Conservation (phyloP, 2,113 vertebrate genomes). For the Sisor rabdophorus region DNA sequence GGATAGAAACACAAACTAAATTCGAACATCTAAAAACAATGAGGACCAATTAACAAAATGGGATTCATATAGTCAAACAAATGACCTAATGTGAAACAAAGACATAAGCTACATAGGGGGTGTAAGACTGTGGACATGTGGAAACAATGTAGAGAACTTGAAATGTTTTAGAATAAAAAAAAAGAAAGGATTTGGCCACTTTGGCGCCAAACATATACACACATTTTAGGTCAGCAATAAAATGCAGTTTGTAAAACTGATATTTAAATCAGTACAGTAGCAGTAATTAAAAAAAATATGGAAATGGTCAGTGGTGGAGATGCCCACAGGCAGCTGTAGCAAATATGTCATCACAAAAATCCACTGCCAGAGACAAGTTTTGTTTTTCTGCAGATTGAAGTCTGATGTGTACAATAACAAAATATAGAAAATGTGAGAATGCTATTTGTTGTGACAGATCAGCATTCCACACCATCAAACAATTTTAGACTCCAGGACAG, state of each 20-base stretch:
- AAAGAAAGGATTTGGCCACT: background rate
- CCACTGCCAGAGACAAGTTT: background rate
- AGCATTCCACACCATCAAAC: no score
- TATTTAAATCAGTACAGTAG: background rate
- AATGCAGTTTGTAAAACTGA: background rate
- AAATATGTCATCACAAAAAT: background rate
- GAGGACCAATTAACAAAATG: constrained; percentile 4
- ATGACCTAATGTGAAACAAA: background rate
- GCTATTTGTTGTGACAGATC: no score
- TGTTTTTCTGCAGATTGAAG: background rate
- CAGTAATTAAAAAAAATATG: background rate
- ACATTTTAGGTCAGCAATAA: background rate
- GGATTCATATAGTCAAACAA: background rate
- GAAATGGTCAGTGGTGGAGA: background rate
- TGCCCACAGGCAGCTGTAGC: background rate
- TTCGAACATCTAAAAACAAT: constrained; percentile 5
- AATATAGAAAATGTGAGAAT: background rate
- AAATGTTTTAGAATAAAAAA: constrained; percentile 6
- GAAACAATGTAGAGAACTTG: background rate
- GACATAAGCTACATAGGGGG: background rate
- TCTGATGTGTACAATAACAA: background rate
- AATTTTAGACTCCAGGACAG: no score
- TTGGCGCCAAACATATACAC: background rate
- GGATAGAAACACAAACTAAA: background rate
- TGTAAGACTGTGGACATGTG: constrained; percentile 3